These are phyloP conservation scores for Trachelipus rathkii DNA, from an alignment of 1,140 invertebrate genomes.

Conservation along the genomic window DNA sequence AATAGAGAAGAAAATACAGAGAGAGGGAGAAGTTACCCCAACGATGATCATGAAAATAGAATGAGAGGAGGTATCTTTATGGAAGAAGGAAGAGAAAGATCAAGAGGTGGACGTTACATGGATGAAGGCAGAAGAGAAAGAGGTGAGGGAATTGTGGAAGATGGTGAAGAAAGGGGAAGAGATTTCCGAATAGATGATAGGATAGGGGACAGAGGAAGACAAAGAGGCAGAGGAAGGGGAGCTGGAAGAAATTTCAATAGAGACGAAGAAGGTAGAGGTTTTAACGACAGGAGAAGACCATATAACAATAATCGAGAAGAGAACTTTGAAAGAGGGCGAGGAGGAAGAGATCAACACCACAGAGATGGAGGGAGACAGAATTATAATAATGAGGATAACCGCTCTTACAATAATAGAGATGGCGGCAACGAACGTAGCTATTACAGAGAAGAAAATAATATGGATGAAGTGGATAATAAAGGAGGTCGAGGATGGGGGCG, in stretches of 20 bases:
- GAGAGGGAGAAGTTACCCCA: too few species aligned
- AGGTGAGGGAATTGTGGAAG: background rate
- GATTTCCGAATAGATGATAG: background rate
- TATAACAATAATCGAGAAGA: background rate
- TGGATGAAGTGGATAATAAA: background rate
- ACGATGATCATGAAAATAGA: too few species aligned
- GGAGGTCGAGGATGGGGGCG: background rate
- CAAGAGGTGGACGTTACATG: background rate
- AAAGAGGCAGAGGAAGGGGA: background rate
- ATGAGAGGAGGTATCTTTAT: background rate
- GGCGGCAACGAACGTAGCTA: background rate
- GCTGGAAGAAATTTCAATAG: background rate
- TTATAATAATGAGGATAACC: too few species aligned
- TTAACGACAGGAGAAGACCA: background rate
- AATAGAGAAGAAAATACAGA: too few species aligned
- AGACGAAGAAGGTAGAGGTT: background rate
- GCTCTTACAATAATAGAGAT: background rate
- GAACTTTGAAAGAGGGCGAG: background rate
- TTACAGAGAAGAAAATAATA: background rate
- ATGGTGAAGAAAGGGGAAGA: background rate
- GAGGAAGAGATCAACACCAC: background rate
- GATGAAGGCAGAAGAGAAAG: background rate
- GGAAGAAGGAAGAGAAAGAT: background rate
- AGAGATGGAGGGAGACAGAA: background rate
- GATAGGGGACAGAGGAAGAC: background rate